Conservation (phyloP, 1,140 invertebrate genomes). For the Hypothenemus hampei region DNA sequence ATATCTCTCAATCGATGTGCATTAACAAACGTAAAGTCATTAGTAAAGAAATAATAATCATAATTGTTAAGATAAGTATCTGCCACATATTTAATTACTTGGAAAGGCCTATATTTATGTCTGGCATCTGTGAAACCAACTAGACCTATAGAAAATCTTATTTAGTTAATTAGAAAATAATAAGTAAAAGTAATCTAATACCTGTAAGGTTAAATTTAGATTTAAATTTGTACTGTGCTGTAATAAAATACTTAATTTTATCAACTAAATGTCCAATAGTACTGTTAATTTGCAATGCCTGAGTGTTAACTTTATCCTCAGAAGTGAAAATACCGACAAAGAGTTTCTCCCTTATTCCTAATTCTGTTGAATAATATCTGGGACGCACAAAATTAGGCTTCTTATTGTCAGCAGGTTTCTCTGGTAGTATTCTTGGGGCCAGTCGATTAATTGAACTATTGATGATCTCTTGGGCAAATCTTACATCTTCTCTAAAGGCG, state of each 20-base stretch:
- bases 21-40: slow-evolving; percentile 77
- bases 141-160: slow-evolving; percentile 48
- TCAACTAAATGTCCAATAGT: slow-evolving; percentile 74
- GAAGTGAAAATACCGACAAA: slow-evolving; percentile 78
- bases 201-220: slow-evolving; percentile 64
- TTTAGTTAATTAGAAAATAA: background rate
- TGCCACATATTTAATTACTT: slow-evolving; percentile 82
- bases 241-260: slow-evolving; percentile 71
- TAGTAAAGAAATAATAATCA: slow-evolving; percentile 85
- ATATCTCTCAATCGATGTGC: slow-evolving; percentile 63
- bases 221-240: slow-evolving; percentile 57
- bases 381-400: slow-evolving; percentile 60
- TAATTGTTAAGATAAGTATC: slow-evolving; percentile 85
- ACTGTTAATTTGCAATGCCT: slow-evolving; percentile 72
- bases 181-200: background rate
- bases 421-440: slow-evolving; percentile 21
- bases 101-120: slow-evolving; percentile 69
- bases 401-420: slow-evolving; percentile 26
- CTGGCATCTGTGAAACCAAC: slow-evolving; percentile 76
- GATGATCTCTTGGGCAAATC: slow-evolving; percentile 28
- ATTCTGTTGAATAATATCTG: slow-evolving; percentile 86
- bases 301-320: slow-evolving; percentile 61
- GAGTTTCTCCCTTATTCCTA: slow-evolving; percentile 85
- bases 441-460: slow-evolving; percentile 28
- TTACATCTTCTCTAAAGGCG: slow-evolving; percentile 12